Percentiles rank a stretch among this genome's conserved stretches.
phyloP scores from a whole-genome alignment of 2,888 invertebrate genomes.

The Trachelus tabidus region DNA sequence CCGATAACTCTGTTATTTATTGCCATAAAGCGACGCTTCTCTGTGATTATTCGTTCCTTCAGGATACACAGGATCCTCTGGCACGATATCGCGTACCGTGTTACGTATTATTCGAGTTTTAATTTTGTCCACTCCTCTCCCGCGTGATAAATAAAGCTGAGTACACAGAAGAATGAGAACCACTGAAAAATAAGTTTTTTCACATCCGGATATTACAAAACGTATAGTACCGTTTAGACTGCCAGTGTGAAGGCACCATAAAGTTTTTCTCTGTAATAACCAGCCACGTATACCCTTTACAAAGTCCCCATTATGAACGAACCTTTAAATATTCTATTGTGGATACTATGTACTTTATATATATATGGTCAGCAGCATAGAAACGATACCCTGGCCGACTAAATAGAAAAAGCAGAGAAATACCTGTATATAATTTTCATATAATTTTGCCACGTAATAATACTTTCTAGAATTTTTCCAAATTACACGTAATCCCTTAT shows the following conservation, averaged over 20 bases:
- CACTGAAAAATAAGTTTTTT: not conserved
- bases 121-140: not conserved
- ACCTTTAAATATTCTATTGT: not conserved
- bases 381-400: no score
- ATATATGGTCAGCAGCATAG: not conserved
- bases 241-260: not conserved
- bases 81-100: not conserved
- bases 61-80: not conserved
- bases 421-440: not conserved
- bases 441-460: not conserved
- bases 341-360: not conserved
- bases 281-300: not conserved
- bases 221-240: not conserved
- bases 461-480: not conserved
- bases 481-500: not conserved
- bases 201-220: not conserved
- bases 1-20: conserved; percentile 18
- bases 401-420: no score
- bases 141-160: not conserved
- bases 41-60: not conserved
- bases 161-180: not conserved
- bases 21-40: not conserved
- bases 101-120: not conserved
- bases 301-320: not conserved
- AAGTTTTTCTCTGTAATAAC: not conserved